Percentiles rank a stretch among this genome's conserved stretches.
phyloP scores from a whole-genome alignment of 2,888 invertebrate genomes.

The Mermis nigrescens region DNA sequence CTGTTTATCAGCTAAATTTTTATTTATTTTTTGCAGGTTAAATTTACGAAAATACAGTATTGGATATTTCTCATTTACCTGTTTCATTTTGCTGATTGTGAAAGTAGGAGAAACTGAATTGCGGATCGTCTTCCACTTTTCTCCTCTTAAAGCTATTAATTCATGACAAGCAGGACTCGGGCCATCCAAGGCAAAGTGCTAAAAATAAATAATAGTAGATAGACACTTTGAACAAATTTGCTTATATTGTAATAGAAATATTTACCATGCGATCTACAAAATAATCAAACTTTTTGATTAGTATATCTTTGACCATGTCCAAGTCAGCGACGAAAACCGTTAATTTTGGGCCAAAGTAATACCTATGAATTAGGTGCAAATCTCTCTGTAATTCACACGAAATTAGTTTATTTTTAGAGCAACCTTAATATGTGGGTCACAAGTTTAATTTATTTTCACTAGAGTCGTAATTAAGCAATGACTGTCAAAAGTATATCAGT shows the following conservation, averaged over 20 bases:
- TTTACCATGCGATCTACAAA: conserved; percentile 32
- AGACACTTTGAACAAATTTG: background rate
- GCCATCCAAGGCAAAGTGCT: background rate
- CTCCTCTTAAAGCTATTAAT: conserved; percentile 21
- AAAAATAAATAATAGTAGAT: background rate
- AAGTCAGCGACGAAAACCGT: conserved; percentile 30
- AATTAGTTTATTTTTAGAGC: too few relatives aligned
- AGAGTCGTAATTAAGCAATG: too few relatives aligned
- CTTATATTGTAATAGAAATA: background rate
- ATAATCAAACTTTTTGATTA: conserved; percentile 31
- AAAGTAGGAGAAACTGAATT: conserved; percentile 36
- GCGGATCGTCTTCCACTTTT: conserved; percentile 37
- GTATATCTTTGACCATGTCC: conserved; percentile 30
- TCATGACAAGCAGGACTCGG: background rate
- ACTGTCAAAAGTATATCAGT: too few relatives aligned
- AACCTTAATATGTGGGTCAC: too few relatives aligned
- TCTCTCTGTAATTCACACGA: too few relatives aligned
- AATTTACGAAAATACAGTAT: too few relatives aligned
- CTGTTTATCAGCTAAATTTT: too few relatives aligned
- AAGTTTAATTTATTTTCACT: too few relatives aligned
- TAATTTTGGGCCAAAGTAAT: conserved; percentile 15
- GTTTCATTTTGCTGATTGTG: conserved; percentile 35
- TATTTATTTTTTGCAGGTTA: too few relatives aligned
- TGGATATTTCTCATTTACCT: background rate
- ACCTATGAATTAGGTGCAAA: too few relatives aligned